phyloP scores from a whole-genome alignment of 92 coral and sea anemone species.

The Actinostola sp. region DNA sequence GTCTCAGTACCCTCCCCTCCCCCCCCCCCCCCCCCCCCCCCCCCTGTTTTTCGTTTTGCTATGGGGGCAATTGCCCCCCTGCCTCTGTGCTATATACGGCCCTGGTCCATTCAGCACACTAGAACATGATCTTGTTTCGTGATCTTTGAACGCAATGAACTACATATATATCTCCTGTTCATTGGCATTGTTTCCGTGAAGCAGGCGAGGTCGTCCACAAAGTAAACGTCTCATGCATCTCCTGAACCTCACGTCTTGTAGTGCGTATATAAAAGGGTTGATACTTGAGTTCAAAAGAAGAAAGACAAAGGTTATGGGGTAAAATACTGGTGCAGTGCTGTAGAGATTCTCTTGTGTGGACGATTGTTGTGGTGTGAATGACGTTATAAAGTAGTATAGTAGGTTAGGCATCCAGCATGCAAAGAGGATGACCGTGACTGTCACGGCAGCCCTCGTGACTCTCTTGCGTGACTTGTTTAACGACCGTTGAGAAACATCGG shows the following conservation, averaged over 20 bases:
- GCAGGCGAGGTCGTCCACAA: too few relatives aligned
- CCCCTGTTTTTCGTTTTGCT: too few relatives aligned
- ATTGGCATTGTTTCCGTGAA: too few relatives aligned
- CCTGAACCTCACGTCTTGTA: conserved; percentile 52
- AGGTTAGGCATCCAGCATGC: conserved; percentile 63
- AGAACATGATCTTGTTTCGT: too few relatives aligned
- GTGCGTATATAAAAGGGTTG: conserved; percentile 58
- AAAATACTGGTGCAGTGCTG: conserved; percentile 29
- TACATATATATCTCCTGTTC: too few relatives aligned
- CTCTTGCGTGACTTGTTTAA: conserved; percentile 60
- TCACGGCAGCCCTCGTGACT: conserved; percentile 54
- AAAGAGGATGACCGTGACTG: conserved; percentile 47
- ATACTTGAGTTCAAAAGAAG: conserved; percentile 50
- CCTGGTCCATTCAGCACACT: too few relatives aligned
- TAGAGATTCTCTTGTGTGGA: conserved; percentile 25
- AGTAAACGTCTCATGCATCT: conserved; percentile 38
- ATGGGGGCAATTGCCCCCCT: too few relatives aligned
- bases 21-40: too few relatives aligned
- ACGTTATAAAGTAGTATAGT: background rate
- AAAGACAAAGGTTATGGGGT: conserved; percentile 21
- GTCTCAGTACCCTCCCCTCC: too few relatives aligned
- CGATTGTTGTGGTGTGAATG: background rate
- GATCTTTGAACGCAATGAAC: too few relatives aligned
- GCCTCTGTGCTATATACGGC: too few relatives aligned
- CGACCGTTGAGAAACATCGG: conserved; percentile 54